Base-by-base conservation (phyloP, 2,888 invertebrate species). In the Napeogenes inachia region DNA sequence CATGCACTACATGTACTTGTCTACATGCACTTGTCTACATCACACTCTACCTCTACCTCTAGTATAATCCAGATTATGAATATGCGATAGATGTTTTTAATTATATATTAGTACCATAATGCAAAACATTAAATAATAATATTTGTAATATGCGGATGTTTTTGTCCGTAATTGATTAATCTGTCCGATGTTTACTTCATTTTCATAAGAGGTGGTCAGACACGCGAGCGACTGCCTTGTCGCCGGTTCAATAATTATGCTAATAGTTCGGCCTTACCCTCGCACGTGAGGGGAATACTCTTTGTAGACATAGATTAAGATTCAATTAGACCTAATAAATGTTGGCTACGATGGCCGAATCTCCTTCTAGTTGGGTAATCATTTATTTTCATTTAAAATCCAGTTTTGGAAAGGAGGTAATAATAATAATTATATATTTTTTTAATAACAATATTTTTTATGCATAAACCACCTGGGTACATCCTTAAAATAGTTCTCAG, bases 241-340 rank as follows among this genome's bases (percentile, higher is more conserved):
- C 70, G 71, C 75, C 77, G 80, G 78, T 80, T 83, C 80, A 77
- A 82, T 87, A 82, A 87, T 87, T 87, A 87, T 87, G 87, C 81
- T 84, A 87, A 87, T 87, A 77, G 78, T 72, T 70, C 75, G 75
- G 78, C 77, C 78, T 78, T 79, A 77, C 83, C 81, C 82, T 79
- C 81, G 83, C 81, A 83, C 80, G 84, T 84, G 82, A 81, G 75
- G 71, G 66, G 79, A 77, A 76, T 81, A 73, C 69, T 56, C 56
- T 57, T 55, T 35, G 33, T 42, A 56, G 54, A n/a, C 68, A 68
- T 60, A 67, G 63, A 65, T 64, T 68, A 67, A 60, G 30, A 58
- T 61, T 60, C 45, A 54, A 55, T 54, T 63, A 57, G 21, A 59
- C 30, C 21, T 33, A 38, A 45, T 59, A 55, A 45, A 12, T 33